Conservation (phyloP, 2,888 invertebrate genomes). For the Limnephilus auricula region DNA sequence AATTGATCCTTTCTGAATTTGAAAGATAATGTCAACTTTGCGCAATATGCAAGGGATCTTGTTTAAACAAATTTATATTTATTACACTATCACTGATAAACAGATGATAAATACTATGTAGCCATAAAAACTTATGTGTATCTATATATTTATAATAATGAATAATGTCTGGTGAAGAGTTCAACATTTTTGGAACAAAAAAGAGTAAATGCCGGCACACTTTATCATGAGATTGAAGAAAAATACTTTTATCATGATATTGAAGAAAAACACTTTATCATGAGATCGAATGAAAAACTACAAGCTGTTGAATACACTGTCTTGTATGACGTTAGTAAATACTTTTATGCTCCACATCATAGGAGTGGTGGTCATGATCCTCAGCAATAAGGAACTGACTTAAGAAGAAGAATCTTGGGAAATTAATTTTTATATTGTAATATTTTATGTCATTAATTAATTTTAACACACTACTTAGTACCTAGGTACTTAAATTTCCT, state of each 20-base stretch:
- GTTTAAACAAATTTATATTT: no score
- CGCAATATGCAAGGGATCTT: no score
- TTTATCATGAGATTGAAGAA: no score
- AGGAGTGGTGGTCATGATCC: not conserved
- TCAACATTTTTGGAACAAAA: not conserved
- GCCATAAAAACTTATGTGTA: not conserved
- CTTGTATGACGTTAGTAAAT: not conserved
- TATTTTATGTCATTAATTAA: not conserved
- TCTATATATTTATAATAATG: not conserved
- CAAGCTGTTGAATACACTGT: not conserved
- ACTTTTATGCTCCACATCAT: not conserved
- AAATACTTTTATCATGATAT: no score
- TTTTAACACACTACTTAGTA: constrained; percentile 3
- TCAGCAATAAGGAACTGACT: no score
- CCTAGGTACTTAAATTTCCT: constrained; percentile 18
- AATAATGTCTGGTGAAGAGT: not conserved
- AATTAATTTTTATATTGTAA: not conserved
- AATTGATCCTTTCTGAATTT: no score
- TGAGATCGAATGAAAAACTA: not conserved
- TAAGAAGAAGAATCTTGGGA: no score
- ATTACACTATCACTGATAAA: not conserved
- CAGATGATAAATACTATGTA: not conserved
- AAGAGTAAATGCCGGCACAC: not conserved
- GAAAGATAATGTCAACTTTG: no score
- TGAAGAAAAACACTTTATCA: no score